Percentiles rank a stretch among this genome's conserved stretches.
Evolutionary conservation across 1,140 invertebrate genomes (phyloP).

Genomic region (Drosophila nikananu): DNA sequence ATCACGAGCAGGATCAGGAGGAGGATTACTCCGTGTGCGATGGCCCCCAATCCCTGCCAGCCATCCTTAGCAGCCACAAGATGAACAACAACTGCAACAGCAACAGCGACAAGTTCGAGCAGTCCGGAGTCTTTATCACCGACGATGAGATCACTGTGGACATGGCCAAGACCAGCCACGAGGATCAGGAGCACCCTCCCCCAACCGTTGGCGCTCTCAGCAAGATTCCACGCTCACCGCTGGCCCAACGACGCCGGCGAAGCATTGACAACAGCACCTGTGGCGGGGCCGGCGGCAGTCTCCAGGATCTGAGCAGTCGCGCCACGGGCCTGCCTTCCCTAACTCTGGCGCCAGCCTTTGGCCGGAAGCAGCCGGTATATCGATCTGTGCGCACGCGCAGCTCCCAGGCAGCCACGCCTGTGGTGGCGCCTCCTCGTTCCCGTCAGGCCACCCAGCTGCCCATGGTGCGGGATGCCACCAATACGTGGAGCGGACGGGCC

Average conservation of each 20-base stretch:
- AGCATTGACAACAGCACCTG: constrained; percentile 77
- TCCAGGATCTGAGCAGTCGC: constrained; percentile 71
- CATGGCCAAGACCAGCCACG: constrained; percentile 88
- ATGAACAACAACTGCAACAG: not conserved
- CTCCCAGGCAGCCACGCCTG: not conserved
- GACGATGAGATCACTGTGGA: constrained; percentile 88
- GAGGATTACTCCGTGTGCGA: constrained; percentile 54
- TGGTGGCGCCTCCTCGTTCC: constrained; percentile 29
- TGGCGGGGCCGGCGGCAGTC: constrained; percentile 62
- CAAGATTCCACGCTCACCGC: constrained; percentile 77
- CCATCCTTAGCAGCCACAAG: constrained; percentile 49
- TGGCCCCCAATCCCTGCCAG: constrained; percentile 77
- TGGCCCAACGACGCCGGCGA: constrained; percentile 69
- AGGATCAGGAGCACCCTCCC: constrained; percentile 86
- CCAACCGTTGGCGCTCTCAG: constrained; percentile 48
- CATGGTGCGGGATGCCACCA: constrained; percentile 86
- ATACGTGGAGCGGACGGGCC: constrained; percentile 90
- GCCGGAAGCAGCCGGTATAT: constrained; percentile 75
- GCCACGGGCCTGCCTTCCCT: constrained; percentile 35
- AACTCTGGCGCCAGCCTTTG: constrained; percentile 34
- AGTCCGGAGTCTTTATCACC: constrained; percentile 85
- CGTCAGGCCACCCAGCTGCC: constrained; percentile 83
- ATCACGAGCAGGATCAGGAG: constrained; percentile 25
- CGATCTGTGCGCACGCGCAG: constrained; percentile 72
- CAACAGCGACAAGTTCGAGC: constrained; percentile 66